A percentile compares a stretch with the other conserved stretches of the same genome.
Evolutionary conservation across 2,113 vertebrate species (phyloP).

Genomic region (Argyrosomus japonicus): DNA sequence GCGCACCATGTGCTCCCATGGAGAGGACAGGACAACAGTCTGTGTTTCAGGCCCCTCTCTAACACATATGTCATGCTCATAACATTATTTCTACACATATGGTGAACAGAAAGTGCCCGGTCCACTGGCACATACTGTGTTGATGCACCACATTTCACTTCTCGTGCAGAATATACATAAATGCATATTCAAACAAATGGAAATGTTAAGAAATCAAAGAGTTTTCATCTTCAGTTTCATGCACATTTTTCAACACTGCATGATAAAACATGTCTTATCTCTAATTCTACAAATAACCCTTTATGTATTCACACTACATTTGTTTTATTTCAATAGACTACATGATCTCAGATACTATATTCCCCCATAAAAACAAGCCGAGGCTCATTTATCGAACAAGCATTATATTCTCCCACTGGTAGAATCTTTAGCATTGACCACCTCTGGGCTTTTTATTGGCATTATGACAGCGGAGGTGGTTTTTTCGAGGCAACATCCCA

Average conservation of each 20-base stretch:
- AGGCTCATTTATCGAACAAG: constrained; percentile 33
- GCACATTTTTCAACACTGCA: not conserved
- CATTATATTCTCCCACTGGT: constrained; percentile 22
- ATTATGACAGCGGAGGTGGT: constrained; percentile 49
- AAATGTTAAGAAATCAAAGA: not conserved
- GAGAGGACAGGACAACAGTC: constrained; percentile 47
- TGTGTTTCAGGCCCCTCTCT: constrained; percentile 36
- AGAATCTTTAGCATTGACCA: constrained; percentile 51
- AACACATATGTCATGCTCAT: constrained; percentile 53
- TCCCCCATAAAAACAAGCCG: not conserved
- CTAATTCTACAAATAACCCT: not conserved
- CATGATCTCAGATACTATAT: not conserved
- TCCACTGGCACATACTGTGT: not conserved
- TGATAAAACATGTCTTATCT: not conserved
- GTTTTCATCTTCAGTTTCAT: not conserved
- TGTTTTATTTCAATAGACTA: constrained; percentile 9
- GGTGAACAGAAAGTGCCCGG: constrained; percentile 2
- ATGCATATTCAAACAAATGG: not conserved
- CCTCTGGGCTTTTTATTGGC: constrained; percentile 41
- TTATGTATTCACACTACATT: not conserved
- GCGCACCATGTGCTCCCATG: constrained; percentile 48
- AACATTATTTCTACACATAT: constrained; percentile 55
- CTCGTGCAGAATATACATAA: not conserved
- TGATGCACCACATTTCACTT: constrained; percentile 10
- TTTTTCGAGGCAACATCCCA: constrained; percentile 33